Evolutionary conservation across 1,140 invertebrate genomes (phyloP), one percentile per base, ranked within the genome.

Genomic region (Lepidurus couesii): DNA sequence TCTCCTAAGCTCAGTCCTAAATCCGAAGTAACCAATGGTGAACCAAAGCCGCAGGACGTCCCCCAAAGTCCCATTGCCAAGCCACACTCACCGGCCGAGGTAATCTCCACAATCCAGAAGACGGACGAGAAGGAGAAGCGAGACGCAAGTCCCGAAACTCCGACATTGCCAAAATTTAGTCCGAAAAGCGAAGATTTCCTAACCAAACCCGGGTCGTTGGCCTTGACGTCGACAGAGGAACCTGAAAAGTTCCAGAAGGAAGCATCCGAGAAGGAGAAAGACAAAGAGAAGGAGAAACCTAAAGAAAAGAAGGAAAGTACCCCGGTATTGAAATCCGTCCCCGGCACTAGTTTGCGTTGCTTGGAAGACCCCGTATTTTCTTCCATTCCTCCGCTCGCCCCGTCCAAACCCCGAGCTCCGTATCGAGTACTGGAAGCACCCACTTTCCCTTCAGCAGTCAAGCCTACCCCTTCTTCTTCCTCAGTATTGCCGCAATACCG

Each of bases 341-440:
- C 85, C 34, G 88, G 88, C 73, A 86, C 88, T 74, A 87, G 87
- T 79, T 79, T 89, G 9, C 84, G 85, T 80, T 87, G 86, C 80
- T 81, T 89, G 43, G 88, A 89, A 43, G 88, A 89, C 82, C 88
- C 88, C 47, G 84, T 84, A 8, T 80, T 88, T 88, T 80, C 86
- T 87, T 16, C 79, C 16, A 45, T 42, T 75, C 74, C 42, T 21
- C n/a, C 26, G 10, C 47, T 81, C 45, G 77, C 81, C 9, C 76
- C 76, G n/a, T 42, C 26, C 74, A 77, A 34, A 47, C 75, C 76
- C 10, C 76, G 44, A 77, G 75, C 75, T 47, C 79, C 79, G 43
- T 80, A 80, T 43, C 80, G 80, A 44, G 81, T 83, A 44, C 73
- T 83, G 9, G 82, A 83, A 79, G 82, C 81, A n/a, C 53, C 53